These are phyloP conservation scores for Brachypalpus laphriformis DNA, from an alignment of 2,888 invertebrate species.

Conservation along the genomic window DNA sequence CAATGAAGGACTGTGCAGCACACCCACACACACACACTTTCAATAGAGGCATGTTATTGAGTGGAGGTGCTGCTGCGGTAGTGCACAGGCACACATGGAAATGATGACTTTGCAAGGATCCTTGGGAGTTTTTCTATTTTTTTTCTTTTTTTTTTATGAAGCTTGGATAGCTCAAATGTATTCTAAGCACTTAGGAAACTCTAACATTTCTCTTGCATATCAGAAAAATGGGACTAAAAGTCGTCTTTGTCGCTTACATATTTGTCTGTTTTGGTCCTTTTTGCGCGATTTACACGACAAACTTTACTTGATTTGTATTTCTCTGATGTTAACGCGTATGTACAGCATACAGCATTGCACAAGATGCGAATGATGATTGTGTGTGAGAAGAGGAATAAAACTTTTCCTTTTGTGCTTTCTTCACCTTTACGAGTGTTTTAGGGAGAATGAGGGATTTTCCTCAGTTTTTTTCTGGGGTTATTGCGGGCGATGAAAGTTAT, in stretches of 20 bases:
- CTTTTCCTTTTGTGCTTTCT: constrained; percentile 23
- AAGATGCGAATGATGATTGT: constrained; percentile 60
- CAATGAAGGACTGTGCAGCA: constrained; percentile 44
- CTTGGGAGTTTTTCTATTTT: too few relatives aligned
- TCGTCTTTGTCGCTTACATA: constrained; percentile 29
- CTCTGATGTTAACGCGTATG: constrained; percentile 42
- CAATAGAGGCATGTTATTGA: constrained; percentile 1
- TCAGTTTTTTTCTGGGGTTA: constrained; percentile 19
- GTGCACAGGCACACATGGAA: constrained; percentile 33
- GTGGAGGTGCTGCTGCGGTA: constrained; percentile 7
- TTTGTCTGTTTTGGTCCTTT: constrained; percentile 35
- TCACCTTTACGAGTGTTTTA: constrained; percentile 39
- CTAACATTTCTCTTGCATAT: not conserved
- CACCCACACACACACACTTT: not conserved
- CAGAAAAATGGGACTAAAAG: constrained; percentile 14
- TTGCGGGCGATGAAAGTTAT: constrained; percentile 54
- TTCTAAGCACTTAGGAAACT: constrained; percentile 1
- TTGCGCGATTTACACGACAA: constrained; percentile 26
- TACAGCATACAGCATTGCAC: constrained; percentile 23
- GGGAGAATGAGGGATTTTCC: not conserved
- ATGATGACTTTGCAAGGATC: constrained; percentile 19
- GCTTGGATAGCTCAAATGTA: not conserved
- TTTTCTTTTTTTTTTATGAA: not conserved
- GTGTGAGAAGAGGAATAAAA: constrained; percentile 7
- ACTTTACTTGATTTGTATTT: constrained; percentile 70